phyloP scores from a whole-genome alignment of 2,888 invertebrate species.

The Cyclophora punctaria region DNA sequence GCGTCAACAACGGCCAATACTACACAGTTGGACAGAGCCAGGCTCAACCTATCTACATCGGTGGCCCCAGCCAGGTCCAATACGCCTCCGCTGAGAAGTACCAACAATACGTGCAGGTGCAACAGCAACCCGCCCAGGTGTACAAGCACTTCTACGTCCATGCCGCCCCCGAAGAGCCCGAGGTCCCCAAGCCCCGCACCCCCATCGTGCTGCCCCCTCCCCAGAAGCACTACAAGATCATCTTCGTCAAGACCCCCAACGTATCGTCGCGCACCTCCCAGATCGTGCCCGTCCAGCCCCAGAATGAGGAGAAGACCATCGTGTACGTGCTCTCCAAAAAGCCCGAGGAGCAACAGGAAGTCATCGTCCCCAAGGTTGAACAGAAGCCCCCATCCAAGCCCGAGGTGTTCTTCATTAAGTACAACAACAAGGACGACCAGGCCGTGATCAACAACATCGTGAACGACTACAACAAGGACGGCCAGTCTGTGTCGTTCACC shows the following conservation, averaged over 20 bases:
- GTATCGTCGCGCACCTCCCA: constrained; percentile 77
- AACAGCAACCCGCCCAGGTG: constrained; percentile 82
- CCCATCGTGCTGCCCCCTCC: constrained; percentile 76
- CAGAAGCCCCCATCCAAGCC: constrained; percentile 84
- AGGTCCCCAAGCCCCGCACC: constrained; percentile 72
- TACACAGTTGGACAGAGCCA: constrained; percentile 6
- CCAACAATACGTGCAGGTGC: constrained; percentile 79
- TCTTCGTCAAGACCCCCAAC: constrained; percentile 85
- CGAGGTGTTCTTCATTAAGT: constrained; percentile 86
- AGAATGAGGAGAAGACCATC: constrained; percentile 83
- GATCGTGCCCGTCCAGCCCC: constrained; percentile 78
- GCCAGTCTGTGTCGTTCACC: constrained; percentile 18
- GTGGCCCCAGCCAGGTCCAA: constrained; percentile 20
- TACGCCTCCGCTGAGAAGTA: constrained; percentile 31
- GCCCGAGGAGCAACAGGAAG: constrained; percentile 80
- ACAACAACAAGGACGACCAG: constrained; percentile 79
- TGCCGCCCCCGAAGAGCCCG: constrained; percentile 65
- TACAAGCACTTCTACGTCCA: constrained; percentile 73
- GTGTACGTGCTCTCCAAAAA: constrained; percentile 86
- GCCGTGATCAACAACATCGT: constrained; percentile 63
- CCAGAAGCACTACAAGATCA: constrained; percentile 86
- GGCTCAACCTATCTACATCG: constrained; percentile 18
- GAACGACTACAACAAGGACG: constrained; percentile 42
- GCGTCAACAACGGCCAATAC: constrained; percentile 8
- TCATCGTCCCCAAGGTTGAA: constrained; percentile 78